phyloP scores from a whole-genome alignment of 92 coral and sea anemone species.

The Umimayanthus kanabou region DNA sequence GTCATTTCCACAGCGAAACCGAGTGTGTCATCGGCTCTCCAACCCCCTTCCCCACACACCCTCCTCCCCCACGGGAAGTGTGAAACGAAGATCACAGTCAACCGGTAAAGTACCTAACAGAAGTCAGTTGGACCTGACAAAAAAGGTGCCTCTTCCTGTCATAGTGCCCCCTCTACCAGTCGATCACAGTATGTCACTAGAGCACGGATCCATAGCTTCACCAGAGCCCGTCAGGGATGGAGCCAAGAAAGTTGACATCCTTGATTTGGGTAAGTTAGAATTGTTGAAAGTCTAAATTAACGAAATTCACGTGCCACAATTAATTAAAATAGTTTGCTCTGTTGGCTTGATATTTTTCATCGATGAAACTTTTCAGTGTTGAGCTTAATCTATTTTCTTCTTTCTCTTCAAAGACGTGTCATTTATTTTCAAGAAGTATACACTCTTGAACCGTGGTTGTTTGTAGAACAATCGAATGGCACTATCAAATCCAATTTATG shows the following conservation, averaged over 20 bases:
- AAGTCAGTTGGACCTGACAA: constrained; percentile 8
- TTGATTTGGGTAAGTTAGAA: constrained; percentile 35
- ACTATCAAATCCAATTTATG: not conserved
- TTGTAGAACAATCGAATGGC: not conserved
- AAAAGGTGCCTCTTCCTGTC: constrained; percentile 30
- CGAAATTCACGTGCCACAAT: not conserved
- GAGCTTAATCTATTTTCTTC: no score
- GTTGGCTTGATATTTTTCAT: not conserved
- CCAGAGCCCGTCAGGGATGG: constrained; percentile 10
- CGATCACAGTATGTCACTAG: constrained; percentile 28
- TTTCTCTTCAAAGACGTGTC: not conserved
- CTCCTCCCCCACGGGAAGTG: constrained; percentile 3
- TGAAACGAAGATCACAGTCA: constrained; percentile 25
- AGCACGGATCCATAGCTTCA: constrained; percentile 25
- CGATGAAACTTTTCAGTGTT: no score
- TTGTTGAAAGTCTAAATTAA: not conserved
- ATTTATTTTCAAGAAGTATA: no score
- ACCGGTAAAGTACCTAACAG: constrained; percentile 32
- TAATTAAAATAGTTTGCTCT: not conserved
- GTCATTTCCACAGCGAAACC: constrained; percentile 12
- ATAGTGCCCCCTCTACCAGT: constrained; percentile 41
- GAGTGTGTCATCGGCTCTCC: constrained; percentile 11
- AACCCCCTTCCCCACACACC: constrained; percentile 33
- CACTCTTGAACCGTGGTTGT: not conserved
- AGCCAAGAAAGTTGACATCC: constrained; percentile 17